Evolutionary conservation across 2,888 invertebrate species (phyloP), one percentile per base, ranked within the genome.

Genomic region (Melieria picta): DNA sequence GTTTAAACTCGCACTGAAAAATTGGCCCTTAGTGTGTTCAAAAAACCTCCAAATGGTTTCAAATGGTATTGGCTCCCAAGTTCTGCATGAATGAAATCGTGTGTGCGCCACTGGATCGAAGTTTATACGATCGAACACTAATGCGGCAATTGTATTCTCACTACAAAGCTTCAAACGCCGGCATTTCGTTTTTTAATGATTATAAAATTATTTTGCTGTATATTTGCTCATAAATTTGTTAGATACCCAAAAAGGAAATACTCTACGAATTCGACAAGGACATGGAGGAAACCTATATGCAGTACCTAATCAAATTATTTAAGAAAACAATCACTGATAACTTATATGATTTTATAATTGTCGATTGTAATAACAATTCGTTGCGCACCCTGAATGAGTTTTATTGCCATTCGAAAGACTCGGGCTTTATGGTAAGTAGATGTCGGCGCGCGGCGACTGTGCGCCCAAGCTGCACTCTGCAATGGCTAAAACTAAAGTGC

Each of bases 281-380:
- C 45, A 91, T 93, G 90, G 98, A 98, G 86, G 91, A 92, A 68
- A 89, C 91, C 4, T 99, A 98, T 83, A 87, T 94, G 78, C 90
- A 89, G 75, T 96, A 94, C 68, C 89, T 99, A 74, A 89, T 94
- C 73, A 95, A 96, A 88, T 93, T 96, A 10, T 97, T 96, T 85
- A 96, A 94, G 84, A 95, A 97, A 87, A 95, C 94, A 45, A 89
- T 98, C 4, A 93, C 93, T 7, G 96, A 97, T 87, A 94, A 95
- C 72, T 95, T 94, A 84, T 98, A 97, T 87, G 91, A 93, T 72
- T 97, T 98, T 85, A 93, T 98, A 78, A 95, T 99, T 83, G 92
- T 95, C 58, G 98, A 99, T 87, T 94, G 95, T 80, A 91, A 95
- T 55, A 97, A 98, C 86, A 93, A 94, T 75, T 93, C 93, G 82